A percentile compares a stretch with the other conserved stretches of the same genome.
These are phyloP conservation scores for Sarcophaga variegata DNA, from an alignment of 2,888 invertebrate genomes.

Conservation along the genomic window DNA sequence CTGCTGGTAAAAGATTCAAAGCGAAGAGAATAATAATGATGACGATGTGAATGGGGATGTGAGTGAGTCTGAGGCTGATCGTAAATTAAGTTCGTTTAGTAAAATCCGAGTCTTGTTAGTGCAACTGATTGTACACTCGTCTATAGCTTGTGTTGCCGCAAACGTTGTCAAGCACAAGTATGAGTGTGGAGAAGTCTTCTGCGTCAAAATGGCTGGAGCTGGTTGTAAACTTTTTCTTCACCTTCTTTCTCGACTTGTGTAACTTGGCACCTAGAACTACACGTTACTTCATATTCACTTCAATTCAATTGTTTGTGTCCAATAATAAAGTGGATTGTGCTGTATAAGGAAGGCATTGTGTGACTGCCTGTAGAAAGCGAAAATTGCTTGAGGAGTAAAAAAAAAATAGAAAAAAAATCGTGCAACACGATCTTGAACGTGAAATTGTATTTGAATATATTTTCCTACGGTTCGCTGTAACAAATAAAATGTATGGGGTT, in stretches of 20 bases:
- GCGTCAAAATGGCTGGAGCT: constrained; percentile 13
- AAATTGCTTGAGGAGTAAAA: too few species aligned
- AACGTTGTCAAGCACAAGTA: not conserved
- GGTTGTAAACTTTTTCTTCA: not conserved
- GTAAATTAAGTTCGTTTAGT: constrained; percentile 66
- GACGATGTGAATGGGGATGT: not conserved
- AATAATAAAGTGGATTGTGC: too few species aligned
- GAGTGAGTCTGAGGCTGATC: constrained; percentile 54
- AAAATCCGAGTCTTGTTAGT: constrained; percentile 51
- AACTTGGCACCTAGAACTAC: constrained; percentile 64
- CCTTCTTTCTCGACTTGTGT: not conserved
- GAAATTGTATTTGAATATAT: too few species aligned
- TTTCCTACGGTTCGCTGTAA: too few species aligned
- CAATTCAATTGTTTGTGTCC: constrained; percentile 1
- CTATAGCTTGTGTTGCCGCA: too few species aligned
- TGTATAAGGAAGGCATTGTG: too few species aligned
- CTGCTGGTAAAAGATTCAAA: not conserved
- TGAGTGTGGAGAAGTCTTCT: not conserved
- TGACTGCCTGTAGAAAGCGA: too few species aligned
- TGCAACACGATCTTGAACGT: too few species aligned
- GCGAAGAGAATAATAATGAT: not conserved
- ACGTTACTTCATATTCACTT: not conserved
- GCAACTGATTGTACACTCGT: too few species aligned
- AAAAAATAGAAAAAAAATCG: too few species aligned
- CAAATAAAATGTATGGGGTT: too few species aligned